Percentiles rank a stretch among this genome's conserved stretches.
Conservation (phyloP, 2,888 invertebrate genomes). For the Alsophila aescularia region DNA sequence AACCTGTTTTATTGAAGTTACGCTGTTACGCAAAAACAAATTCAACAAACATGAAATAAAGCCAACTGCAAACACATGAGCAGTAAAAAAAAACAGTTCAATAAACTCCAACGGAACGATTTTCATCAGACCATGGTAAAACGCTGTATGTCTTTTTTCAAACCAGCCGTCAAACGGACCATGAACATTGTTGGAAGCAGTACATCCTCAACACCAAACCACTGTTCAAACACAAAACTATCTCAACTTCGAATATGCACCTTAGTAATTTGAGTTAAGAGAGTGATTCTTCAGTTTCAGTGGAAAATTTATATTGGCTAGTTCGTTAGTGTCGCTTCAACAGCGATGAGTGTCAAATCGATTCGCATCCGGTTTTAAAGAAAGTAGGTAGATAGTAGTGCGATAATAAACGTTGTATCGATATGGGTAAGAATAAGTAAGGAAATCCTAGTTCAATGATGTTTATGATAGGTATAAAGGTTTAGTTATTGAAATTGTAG, state of each 20-base stretch:
- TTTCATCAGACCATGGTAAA: constrained; percentile 9
- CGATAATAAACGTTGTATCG: constrained; percentile 9
- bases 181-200: constrained; percentile 14
- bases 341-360: constrained; percentile 41
- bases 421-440: background rate
- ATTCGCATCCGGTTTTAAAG: constrained; percentile 40
- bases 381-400: constrained; percentile 33
- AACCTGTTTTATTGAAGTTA: too few species aligned
- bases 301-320: constrained; percentile 18
- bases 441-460: background rate
- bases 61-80: too few species aligned
- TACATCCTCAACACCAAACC: constrained; percentile 6
- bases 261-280: background rate
- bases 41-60: too few species aligned
- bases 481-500: too few species aligned
- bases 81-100: too few species aligned
- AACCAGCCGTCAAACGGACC: constrained; percentile 11
- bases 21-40: too few species aligned
- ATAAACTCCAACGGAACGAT: background rate
- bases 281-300: background rate
- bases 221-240: background rate
- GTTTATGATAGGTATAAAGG: too few species aligned
- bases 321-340: constrained; percentile 39
- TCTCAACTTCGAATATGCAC: background rate
- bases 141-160: constrained; percentile 12